Evolutionary conservation across 2,888 invertebrate species (phyloP), one percentile per base, ranked within the genome.

Genomic region (Drosophila hawaiiensis): DNA sequence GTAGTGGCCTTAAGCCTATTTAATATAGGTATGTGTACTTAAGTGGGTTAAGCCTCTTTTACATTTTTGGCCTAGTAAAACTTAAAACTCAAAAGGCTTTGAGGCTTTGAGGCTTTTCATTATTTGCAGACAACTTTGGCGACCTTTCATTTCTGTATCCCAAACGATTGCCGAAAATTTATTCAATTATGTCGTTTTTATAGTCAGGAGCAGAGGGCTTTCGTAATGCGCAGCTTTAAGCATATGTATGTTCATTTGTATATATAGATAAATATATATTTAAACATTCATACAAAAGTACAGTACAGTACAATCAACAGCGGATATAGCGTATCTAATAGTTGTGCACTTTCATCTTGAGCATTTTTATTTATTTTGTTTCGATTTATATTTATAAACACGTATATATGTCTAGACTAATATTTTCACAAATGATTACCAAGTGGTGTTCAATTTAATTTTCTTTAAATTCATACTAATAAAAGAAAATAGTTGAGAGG

Each of bases 331-430:
- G n/a, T 60, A 68, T 72, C 29, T 60, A 3, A 4, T 0, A 50
- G 68, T 72, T 62, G 61, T 14, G 4, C 39, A 41, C 5, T 14
- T n/a, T 10, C 19, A 12, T 28, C 1, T 3, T 19, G 2, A 29
- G 25, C 28, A 49, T 59, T 41, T 22, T 72, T 33, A 29, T 19
- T 35, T 52, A 50, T 39, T 73, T 64, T 71, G 55, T 71, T 71
- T 74, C 56, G 55, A 64, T 43, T 56, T 71, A 73, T 71, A 73
- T 71, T 73, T 74, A 73, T 71, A 71, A 25, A 71, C 37, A 47
- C 4, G 4, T 41, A 50, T 56, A 65, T 43, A 71, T 61, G 72
- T 37, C 71, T 37, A 37, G 19, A 50, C 29, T 47, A 33, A 50
- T 35, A 59, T 62, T 41, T 70, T 62, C 73, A 25, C 65, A 33